Percentiles rank a stretch among this genome's conserved stretches.
Conservation (phyloP, 2,888 invertebrate species). For the Choristoneura rosaceana region DNA sequence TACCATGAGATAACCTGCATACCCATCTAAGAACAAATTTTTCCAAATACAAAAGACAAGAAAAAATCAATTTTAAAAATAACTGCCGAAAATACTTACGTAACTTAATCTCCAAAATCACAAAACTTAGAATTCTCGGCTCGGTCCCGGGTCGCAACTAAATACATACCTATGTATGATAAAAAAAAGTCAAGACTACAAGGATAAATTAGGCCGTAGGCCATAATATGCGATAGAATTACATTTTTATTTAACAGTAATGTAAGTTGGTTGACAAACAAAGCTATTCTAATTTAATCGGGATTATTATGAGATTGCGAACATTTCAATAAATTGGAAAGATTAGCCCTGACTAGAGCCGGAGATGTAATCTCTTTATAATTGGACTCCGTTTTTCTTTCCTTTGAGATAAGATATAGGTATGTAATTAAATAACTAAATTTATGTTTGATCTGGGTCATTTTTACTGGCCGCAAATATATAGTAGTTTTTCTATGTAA, state of each 20-base stretch:
- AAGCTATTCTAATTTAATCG: conserved; percentile 1
- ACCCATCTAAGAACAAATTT: too few species aligned
- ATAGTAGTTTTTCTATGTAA: neutral
- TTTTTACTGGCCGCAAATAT: neutral
- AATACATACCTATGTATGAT: too few species aligned
- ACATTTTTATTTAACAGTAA: neutral
- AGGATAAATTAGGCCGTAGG: too few species aligned
- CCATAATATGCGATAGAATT: too few species aligned
- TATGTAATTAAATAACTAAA: neutral
- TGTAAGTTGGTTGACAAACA: neutral
- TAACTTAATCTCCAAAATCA: too few species aligned
- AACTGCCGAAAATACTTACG: too few species aligned
- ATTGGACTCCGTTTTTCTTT: conserved; percentile 3
- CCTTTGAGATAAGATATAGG: neutral
- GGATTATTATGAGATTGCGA: conserved; percentile 7
- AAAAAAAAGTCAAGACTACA: too few species aligned
- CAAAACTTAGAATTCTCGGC: too few species aligned
- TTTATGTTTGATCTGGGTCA: neutral
- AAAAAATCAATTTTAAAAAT: too few species aligned
- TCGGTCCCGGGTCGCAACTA: too few species aligned
- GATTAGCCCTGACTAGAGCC: conserved; percentile 9
- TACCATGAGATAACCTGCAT: too few species aligned
- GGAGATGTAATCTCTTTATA: conserved; percentile 13
- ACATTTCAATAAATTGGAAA: conserved; percentile 4
- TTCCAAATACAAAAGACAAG: too few species aligned